A percentile compares a stretch with the other conserved stretches of the same genome.
phyloP scores from a whole-genome alignment of 2,888 invertebrate genomes.

The Phortica magna region DNA sequence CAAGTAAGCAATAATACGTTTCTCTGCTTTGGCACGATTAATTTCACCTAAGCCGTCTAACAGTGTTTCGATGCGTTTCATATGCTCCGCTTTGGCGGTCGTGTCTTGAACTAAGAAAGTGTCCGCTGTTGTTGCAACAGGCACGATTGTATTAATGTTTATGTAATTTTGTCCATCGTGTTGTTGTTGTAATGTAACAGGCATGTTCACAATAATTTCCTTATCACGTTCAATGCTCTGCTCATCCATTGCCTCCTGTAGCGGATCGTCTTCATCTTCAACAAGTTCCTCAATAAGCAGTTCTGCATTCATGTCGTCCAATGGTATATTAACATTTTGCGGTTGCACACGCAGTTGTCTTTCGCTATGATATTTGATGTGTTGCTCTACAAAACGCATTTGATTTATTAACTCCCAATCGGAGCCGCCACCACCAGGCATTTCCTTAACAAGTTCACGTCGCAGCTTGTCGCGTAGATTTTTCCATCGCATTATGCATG shows the following conservation, averaged over 20 bases:
- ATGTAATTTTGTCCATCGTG: background rate
- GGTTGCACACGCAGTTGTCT: slow-evolving; percentile 37
- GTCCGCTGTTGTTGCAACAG: background rate
- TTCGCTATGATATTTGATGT: slow-evolving; percentile 49
- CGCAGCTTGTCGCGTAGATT: slow-evolving; percentile 61
- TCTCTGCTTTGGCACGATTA: slow-evolving; percentile 71
- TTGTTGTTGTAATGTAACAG: background rate
- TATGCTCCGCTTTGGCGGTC: slow-evolving; percentile 38
- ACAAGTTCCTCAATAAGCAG: slow-evolving; percentile 56
- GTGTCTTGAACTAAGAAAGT: background rate
- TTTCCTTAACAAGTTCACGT: slow-evolving; percentile 56
- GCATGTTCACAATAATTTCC: background rate
- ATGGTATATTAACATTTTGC: slow-evolving; percentile 25
- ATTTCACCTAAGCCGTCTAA: slow-evolving; percentile 66
- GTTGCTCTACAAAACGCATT: slow-evolving; percentile 58
- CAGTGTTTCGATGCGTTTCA: slow-evolving; percentile 68
- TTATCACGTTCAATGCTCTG: slow-evolving; percentile 41
- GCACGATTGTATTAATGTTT: background rate
- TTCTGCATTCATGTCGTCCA: slow-evolving; percentile 51
- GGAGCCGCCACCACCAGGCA: slow-evolving; percentile 44
- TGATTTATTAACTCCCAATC: slow-evolving; percentile 62
- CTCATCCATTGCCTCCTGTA: slow-evolving; percentile 74
- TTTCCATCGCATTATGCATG: slow-evolving; percentile 68
- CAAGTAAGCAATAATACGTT: slow-evolving; percentile 69
- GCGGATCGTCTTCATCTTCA: slow-evolving; percentile 65